Evolutionary conservation across 1,140 invertebrate species (phyloP).

Genomic region (Drosophila sturtevanti): DNA sequence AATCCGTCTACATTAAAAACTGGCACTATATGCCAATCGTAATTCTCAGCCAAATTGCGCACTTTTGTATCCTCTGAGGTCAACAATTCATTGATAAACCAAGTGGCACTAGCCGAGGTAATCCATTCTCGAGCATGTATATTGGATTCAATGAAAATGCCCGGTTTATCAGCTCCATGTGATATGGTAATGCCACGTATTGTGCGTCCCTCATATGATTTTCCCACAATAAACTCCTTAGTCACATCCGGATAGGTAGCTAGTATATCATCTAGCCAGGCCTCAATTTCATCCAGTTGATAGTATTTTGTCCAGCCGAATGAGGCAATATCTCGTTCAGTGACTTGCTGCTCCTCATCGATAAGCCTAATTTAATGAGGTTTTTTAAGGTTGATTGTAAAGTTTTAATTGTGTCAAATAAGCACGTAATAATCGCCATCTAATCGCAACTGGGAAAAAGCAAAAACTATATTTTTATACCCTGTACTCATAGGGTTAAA

Average conservation of each 20-base stretch:
- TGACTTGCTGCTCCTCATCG: constrained; percentile 58
- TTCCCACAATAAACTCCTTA: constrained; percentile 68
- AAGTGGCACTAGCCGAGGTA: constrained; percentile 84
- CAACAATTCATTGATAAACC: constrained; percentile 84
- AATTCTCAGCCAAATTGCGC: constrained; percentile 81
- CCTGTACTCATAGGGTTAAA: too few species aligned
- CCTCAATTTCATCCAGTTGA: constrained; percentile 83
- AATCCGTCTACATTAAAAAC: constrained; percentile 90
- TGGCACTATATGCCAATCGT: constrained; percentile 88
- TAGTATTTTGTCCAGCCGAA: constrained; percentile 83
- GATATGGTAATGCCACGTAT: constrained; percentile 86
- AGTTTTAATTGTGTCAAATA: constrained; percentile 31
- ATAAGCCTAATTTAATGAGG: constrained; percentile 56
- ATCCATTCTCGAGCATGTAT: constrained; percentile 85
- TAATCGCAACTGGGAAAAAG: constrained; percentile 23
- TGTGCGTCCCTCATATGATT: constrained; percentile 85
- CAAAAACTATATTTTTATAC: not conserved
- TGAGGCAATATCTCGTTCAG: constrained; percentile 39
- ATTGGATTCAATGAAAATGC: constrained; percentile 85
- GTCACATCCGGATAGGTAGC: constrained; percentile 67
- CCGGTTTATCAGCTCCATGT: constrained; percentile 83
- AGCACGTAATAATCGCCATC: constrained; percentile 25
- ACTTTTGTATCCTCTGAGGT: constrained; percentile 69
- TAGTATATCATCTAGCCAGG: constrained; percentile 83
- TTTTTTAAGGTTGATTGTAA: constrained; percentile 17